These are phyloP conservation scores for Agrenia bidenticulata DNA, from an alignment of 2,888 invertebrate species.

Conservation along the genomic window DNA sequence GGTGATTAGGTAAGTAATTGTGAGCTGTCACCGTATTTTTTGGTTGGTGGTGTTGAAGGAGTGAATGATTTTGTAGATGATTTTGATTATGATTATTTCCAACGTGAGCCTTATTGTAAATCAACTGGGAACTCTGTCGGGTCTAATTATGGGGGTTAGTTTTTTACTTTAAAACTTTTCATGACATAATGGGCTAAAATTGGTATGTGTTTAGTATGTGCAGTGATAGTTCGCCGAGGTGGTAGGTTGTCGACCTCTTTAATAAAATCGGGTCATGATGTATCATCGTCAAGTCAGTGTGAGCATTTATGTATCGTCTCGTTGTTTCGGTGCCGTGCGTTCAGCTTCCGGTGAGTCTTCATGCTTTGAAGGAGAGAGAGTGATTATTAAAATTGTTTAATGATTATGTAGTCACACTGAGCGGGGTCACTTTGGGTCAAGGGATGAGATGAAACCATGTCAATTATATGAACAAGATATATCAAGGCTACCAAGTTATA, in stretches of 20 bases:
- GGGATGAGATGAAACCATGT: constrained; percentile 26
- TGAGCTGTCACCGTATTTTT: constrained; percentile 47
- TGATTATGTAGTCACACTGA: constrained; percentile 45
- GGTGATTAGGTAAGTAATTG: constrained; percentile 44
- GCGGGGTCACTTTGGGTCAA: constrained; percentile 38
- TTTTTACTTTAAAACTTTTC: too few relatives aligned
- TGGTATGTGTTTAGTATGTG: constrained; percentile 43
- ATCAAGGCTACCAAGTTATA: constrained; percentile 37
- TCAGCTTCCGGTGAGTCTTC: constrained; percentile 39
- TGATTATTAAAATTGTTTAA: neutral
- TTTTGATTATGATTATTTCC: constrained; percentile 52
- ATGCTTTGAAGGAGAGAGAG: neutral
- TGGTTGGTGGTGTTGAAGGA: constrained; percentile 22
- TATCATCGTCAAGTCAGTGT: constrained; percentile 45
- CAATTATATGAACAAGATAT: constrained; percentile 46
- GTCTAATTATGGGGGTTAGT: neutral
- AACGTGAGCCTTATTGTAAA: constrained; percentile 51
- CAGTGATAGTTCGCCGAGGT: constrained; percentile 41
- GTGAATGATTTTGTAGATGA: constrained; percentile 48
- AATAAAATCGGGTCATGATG: constrained; percentile 40
- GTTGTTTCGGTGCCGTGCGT: constrained; percentile 46
- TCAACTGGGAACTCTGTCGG: constrained; percentile 26
- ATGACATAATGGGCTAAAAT: too few relatives aligned
- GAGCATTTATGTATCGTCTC: constrained; percentile 47
- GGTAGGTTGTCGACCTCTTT: constrained; percentile 34